Evolutionary conservation across 2,797 vertebrate genomes (phyloP), one percentile per base, ranked within the genome.

Genomic region (Onychomys leucogaster): DNA sequence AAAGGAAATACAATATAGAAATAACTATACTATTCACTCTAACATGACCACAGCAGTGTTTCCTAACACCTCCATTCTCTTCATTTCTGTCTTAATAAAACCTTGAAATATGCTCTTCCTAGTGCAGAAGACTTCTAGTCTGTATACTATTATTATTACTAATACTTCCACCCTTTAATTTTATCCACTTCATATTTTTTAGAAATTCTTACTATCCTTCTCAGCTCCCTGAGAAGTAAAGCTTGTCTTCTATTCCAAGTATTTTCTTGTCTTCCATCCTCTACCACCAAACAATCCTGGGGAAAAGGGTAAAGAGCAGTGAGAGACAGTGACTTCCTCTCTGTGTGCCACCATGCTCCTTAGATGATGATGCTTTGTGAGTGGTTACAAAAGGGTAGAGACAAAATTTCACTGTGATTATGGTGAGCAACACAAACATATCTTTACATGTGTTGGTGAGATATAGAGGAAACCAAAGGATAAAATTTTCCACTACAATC

Each of bases 1-100:
- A 86, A 90, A 8, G 3, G 55, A 94, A 92, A 75, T 13, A 83
- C 41, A 87, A n/a, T 71, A n/a, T 75, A 71, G 34, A 96, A 86
- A 17, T 93, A 77, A 73, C 11, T 23, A 34, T 43, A 65, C 17
- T 77, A 73, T 57, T 91, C 83, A 89, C 59, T 80, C 76, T 13
- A 87, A 43, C 80, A 65, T 17, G 7, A 63, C 49, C 1, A 52
- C 14, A 67, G 9, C 25, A n/a, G 34, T 61, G 21, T 87, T 90
- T 91, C 27, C 85, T 77, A 91, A 78, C 2, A 67, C 17, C 12
- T 9, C 6, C 89, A 6, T n/a, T 23, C 27, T 96, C 63, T 95
- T 95, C 7, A 86, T 34, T 43, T 91, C 41, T 81, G 0, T 52
- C 46, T 81, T 81, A 3, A 37, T 90, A 76, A 92, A 83, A 17